phyloP scores from a whole-genome alignment of 1,140 invertebrate species.

The Maniola jurtina region DNA sequence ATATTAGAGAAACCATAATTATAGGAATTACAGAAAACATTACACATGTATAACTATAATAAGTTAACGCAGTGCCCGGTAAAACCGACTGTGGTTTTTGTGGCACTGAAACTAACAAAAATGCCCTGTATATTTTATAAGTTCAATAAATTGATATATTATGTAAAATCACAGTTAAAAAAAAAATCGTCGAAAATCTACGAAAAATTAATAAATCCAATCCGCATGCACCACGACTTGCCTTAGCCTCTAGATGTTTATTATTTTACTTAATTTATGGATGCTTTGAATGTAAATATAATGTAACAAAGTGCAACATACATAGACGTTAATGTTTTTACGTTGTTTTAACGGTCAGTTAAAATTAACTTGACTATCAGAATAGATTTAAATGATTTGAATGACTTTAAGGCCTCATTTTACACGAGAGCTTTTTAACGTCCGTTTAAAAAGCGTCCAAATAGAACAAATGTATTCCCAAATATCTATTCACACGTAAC shows the following conservation, averaged over 20 bases:
- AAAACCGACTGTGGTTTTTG: too few relatives aligned
- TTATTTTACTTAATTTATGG: conserved; percentile 40
- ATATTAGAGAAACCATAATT: neutral
- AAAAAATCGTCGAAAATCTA: neutral
- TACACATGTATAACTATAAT: too few relatives aligned
- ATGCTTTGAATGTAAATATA: conserved; percentile 53
- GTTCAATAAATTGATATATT: too few relatives aligned
- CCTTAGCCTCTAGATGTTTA: conserved; percentile 37
- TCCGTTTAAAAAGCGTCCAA: too few relatives aligned
- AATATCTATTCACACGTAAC: too few relatives aligned
- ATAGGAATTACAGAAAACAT: too few relatives aligned
- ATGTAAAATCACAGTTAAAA: neutral
- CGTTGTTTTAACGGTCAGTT: conserved; percentile 27
- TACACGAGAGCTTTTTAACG: too few relatives aligned
- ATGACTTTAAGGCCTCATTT: too few relatives aligned
- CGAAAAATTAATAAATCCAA: conserved; percentile 7
- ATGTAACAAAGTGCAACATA: conserved; percentile 26
- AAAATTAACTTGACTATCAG: conserved; percentile 18
- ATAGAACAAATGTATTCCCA: too few relatives aligned
- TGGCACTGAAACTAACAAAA: too few relatives aligned
- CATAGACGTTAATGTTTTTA: conserved; percentile 24
- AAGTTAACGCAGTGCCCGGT: too few relatives aligned
- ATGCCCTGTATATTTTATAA: too few relatives aligned
- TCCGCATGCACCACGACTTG: conserved; percentile 23
- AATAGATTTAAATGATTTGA: conserved; percentile 5